Evolutionary conservation across 2,113 vertebrate genomes (phyloP), one percentile per base, ranked within the genome.

Genomic region (Argyrosomus japonicus): DNA sequence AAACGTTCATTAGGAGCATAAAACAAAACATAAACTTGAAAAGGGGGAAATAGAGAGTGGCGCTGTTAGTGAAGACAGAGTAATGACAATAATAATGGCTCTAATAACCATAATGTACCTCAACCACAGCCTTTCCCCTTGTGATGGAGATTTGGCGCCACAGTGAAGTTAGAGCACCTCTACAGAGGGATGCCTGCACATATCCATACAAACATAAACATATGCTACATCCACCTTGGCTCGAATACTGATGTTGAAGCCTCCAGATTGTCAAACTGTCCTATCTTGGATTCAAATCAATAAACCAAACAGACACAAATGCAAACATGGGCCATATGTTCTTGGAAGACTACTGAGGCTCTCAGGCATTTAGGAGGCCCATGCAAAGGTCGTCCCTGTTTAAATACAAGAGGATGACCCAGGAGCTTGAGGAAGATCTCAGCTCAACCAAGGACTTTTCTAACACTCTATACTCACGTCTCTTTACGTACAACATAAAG

Each of bases 31-130:
- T 79, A 76, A 84, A 82, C 63, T 61, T 40, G 15, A 13, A 76
- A 54, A 75, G 69, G 43, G 61, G 12, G 14, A 72, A 70, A 77
- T 19, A 48, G 14, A 62, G 43, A 80, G 69, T 56, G 32, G 17
- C 23, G 43, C 79, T 85, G 51, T 77, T 77, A 75, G 65, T 75
- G 77, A 79, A 75, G 79, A 83, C 76, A 80, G 77, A 91, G 51
- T 86, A 75, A 88, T 82, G 74, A 87, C 79, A 87, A 76, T 68
- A 83, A 76, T 81, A 92, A 90, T 75, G 57, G 74, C 61, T 83
- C 71, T 81, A 87, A 91, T 81, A 77, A 57, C 70, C 75, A 79
- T 68, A 87, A 86, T 86, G 70, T 84, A 84, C 77, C 67, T 67
- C 40, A 53, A 36, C 68, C 65, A 57, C 72, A 74, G 68, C 45